These are phyloP conservation scores for Parnassius mnemosyne DNA, from an alignment of 2,888 invertebrate genomes.

Conservation along the genomic window DNA sequence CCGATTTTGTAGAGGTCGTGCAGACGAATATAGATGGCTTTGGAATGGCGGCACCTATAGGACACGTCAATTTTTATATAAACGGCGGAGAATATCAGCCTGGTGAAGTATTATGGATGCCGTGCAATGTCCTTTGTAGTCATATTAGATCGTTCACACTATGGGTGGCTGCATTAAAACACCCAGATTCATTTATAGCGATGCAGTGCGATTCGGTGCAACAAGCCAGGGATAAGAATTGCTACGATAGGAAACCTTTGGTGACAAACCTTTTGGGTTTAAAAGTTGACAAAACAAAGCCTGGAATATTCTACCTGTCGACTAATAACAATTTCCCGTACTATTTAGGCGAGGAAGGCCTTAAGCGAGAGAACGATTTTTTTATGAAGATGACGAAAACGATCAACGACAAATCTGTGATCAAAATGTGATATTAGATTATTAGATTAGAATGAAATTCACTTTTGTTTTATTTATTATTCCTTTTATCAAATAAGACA, in stretches of 20 bases:
- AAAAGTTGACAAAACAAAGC: constrained; percentile 36
- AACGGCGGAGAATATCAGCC: constrained; percentile 62
- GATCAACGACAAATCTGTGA: constrained; percentile 29
- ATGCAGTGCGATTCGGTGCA: constrained; percentile 44
- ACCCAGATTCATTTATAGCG: constrained; percentile 39
- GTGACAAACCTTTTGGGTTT: constrained; percentile 39
- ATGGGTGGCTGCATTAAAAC: constrained; percentile 39
- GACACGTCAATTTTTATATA: constrained; percentile 62
- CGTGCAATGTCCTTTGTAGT: constrained; percentile 40
- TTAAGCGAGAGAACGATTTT: constrained; percentile 50
- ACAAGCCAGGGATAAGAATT: constrained; percentile 39
- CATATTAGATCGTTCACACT: constrained; percentile 37
- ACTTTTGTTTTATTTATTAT: background rate
- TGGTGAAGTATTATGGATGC: constrained; percentile 36
- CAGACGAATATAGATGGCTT: constrained; percentile 60
- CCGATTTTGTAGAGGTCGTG: constrained; percentile 58
- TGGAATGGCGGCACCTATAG: constrained; percentile 60
- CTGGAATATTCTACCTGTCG: constrained; percentile 45
- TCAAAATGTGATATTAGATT: constrained; percentile 31
- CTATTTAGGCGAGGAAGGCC: constrained; percentile 54
- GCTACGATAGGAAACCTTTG: constrained; percentile 37
- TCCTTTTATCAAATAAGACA: too few relatives aligned
- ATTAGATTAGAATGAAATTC: background rate
- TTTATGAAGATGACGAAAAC: constrained; percentile 17
- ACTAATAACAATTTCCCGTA: constrained; percentile 51